phyloP scores from a whole-genome alignment of 2,113 vertebrate species.

The Oncorhynchus nerka region DNA sequence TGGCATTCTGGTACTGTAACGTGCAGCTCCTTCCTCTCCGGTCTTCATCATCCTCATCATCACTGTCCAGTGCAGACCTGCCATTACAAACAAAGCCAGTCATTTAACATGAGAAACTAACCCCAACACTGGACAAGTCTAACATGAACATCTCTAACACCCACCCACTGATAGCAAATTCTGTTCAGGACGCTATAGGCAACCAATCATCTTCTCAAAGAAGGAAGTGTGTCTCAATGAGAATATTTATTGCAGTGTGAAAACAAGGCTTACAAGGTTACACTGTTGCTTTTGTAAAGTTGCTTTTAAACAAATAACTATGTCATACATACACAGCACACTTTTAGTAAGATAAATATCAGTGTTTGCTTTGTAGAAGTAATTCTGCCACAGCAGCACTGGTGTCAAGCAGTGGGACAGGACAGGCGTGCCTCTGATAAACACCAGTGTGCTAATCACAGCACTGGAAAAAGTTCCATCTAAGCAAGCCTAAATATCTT shows the following conservation, averaged over 20 bases:
- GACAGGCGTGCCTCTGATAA: conserved; percentile 1
- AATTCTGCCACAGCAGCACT: conserved; percentile 19
- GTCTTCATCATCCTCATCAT: conserved; percentile 94
- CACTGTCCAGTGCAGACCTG: conserved; percentile 87
- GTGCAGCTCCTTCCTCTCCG: conserved; percentile 83
- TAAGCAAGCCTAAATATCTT: no score
- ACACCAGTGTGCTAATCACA: conserved; percentile 30
- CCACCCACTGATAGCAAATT: conserved; percentile 38
- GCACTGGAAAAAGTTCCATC: no score
- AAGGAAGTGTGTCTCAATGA: conserved; percentile 27
- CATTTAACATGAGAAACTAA: neutral
- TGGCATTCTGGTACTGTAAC: conserved; percentile 92
- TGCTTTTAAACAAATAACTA: neutral
- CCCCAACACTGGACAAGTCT: neutral
- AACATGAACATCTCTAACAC: neutral
- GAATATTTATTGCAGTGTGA: conserved; percentile 46
- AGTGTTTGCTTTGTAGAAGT: conserved; percentile 37
- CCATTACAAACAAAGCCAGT: neutral
- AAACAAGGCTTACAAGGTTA: conserved; percentile 53
- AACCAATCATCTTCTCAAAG: conserved; percentile 55
- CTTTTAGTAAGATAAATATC: conserved; percentile 33
- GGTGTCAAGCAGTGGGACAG: conserved; percentile 5
- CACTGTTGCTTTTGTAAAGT: conserved; percentile 11
- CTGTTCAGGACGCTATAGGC: conserved; percentile 56
- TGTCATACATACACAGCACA: conserved; percentile 37